Evolutionary conservation across 2,888 invertebrate species (phyloP).

Genomic region (Epirrita christyi): DNA sequence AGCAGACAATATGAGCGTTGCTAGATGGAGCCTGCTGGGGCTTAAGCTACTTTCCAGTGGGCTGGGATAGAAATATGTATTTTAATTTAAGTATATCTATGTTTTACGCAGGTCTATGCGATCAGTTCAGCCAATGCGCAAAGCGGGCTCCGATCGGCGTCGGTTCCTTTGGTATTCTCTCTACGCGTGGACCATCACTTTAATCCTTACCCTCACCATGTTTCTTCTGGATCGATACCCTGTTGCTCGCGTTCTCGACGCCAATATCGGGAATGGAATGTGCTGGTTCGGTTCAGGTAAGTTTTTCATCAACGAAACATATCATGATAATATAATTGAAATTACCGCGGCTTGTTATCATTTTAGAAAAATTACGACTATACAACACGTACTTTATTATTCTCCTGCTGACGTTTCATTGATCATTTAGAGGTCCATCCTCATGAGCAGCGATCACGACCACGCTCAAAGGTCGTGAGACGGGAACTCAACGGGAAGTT

Average conservation of each 20-base stretch:
- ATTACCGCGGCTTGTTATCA: no score
- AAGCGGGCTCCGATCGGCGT: constrained; percentile 75
- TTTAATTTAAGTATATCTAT: background rate
- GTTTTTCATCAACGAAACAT: constrained; percentile 36
- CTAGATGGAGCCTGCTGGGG: no score
- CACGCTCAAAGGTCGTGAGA: no score
- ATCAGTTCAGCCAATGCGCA: constrained; percentile 73
- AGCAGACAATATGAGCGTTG: no score
- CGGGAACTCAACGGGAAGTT: no score
- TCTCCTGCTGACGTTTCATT: no score
- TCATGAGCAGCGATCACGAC: no score
- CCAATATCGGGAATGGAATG: constrained; percentile 84
- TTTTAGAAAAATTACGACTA: no score
- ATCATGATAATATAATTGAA: background rate
- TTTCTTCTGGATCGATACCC: constrained; percentile 82
- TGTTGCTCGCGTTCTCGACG: constrained; percentile 70
- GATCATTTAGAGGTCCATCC: no score
- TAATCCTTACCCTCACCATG: constrained; percentile 82
- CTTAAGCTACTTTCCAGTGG: no score
- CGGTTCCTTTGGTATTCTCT: constrained; percentile 87
- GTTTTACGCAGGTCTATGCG: constrained; percentile 70
- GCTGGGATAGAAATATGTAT: no score
- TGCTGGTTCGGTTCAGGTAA: constrained; percentile 89
- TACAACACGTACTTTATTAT: no score
- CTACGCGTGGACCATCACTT: constrained; percentile 89